Evolutionary conservation across 2,888 invertebrate genomes (phyloP).

Genomic region (Drosophila parthenogenetica): DNA sequence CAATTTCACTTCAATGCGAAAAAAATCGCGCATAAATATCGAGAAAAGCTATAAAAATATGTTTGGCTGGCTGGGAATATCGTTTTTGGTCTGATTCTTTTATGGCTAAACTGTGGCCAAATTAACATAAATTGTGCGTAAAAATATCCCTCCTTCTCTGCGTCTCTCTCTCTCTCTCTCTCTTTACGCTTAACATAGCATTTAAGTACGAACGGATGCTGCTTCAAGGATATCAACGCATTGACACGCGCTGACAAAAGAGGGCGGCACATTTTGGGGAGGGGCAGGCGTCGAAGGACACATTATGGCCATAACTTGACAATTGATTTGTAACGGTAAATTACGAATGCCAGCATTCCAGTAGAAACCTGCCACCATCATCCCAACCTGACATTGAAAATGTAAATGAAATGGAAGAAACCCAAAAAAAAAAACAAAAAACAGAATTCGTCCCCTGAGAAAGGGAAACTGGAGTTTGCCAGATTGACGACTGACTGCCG

Average conservation of each 20-base stretch:
- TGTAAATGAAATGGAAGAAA: constrained; percentile 59
- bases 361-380: not conserved
- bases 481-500: constrained; percentile 49
- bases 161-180: not conserved
- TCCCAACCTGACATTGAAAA: constrained; percentile 53
- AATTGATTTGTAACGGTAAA: constrained; percentile 78
- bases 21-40: constrained; percentile 73
- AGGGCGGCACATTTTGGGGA: not conserved
- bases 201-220: constrained; percentile 39
- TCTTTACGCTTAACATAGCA: constrained; percentile 38
- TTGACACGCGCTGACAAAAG: constrained; percentile 38
- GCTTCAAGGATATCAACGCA: constrained; percentile 48
- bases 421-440: constrained; percentile 16
- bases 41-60: constrained; percentile 65
- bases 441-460: not conserved
- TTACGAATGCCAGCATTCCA: constrained; percentile 66
- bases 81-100: constrained; percentile 37
- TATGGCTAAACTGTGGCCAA: constrained; percentile 61
- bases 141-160: constrained; percentile 48
- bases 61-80: constrained; percentile 35
- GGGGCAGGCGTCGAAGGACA: constrained; percentile 11
- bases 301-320: constrained; percentile 61
- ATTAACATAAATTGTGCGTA: constrained; percentile 74
- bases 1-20: constrained; percentile 68
- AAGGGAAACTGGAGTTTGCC: constrained; percentile 7